These are phyloP conservation scores for Apis mellifera DNA, from an alignment of 1,140 invertebrate species.

Conservation along the genomic window Amel_HAv3.1 CM009937.2:9065001-9065500, in stretches of 20 bases:
- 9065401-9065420: conserved; percentile 4
- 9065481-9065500: background rate
- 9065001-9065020: no score
- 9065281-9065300: conserved; percentile 13
- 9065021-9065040: no score
- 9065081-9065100: no score
- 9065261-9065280: conserved; percentile 7
- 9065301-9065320: conserved; percentile 30
- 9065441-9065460: background rate
- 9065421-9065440: background rate
- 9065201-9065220: background rate
- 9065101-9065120: no score
- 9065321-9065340: conserved; percentile 40
- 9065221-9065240: background rate
- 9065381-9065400: conserved; percentile 31
- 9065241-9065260: background rate
- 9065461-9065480: background rate
- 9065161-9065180: background rate
- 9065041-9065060: no score
- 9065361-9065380: conserved; percentile 23
- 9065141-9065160: no score
- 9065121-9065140: no score
- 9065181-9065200: background rate
- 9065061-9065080: no score
- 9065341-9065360: conserved; percentile 41